Evolutionary conservation across 1,140 invertebrate genomes (phyloP), one percentile per base, ranked within the genome.

Genomic region (Drosophila lacertosa): DNA sequence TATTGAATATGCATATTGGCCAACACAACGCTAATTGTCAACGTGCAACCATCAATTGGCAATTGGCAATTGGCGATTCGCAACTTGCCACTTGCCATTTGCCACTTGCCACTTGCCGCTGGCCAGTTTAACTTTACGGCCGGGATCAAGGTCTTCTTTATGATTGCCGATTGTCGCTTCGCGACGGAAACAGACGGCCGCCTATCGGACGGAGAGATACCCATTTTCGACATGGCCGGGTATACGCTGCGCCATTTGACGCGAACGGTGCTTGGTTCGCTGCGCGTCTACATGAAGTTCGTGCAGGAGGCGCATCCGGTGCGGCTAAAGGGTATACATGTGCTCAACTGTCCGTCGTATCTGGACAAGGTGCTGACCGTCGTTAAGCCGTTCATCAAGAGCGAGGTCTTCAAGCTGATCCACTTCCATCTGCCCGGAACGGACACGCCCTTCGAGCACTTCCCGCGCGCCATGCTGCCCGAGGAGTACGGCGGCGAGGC

Each of bases 271-370:
- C 89, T 95, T n/a, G 92, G 93, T 0, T 93, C 93, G 18, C 77
- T 95, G 9, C 93, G 94, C 32, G 93, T 93, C 80, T 95, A 95
- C 80, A 95, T 95, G 93, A 92, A 95, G 59, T 95, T 95, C 59
- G 93, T 94, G 42, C 92, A 96, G 94, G 95, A 96, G 91, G 95
- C 95, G 1, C 95, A 96, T 84, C 95, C 95, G 1, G 93, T 95
- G 35, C 93, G 95, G 48, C 92, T 96, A 58, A 95, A 95, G 88
- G 94, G 94, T 65, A 94, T 96, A 16, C 95, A 96, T 91, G 93
- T 96, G 24, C 92, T 95, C 40, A 95, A 95, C 75, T 92, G 93
- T 1, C 93, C 94, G 1, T 91, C 93, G 1, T 95, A 94, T 89
- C 92, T 95, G 72, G 93, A 94, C 80, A 94, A 93, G 74, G 92